Evolutionary conservation across 2,113 vertebrate genomes (phyloP), one percentile per base, ranked within the genome.

Genomic region (Verasper variegatus): DNA sequence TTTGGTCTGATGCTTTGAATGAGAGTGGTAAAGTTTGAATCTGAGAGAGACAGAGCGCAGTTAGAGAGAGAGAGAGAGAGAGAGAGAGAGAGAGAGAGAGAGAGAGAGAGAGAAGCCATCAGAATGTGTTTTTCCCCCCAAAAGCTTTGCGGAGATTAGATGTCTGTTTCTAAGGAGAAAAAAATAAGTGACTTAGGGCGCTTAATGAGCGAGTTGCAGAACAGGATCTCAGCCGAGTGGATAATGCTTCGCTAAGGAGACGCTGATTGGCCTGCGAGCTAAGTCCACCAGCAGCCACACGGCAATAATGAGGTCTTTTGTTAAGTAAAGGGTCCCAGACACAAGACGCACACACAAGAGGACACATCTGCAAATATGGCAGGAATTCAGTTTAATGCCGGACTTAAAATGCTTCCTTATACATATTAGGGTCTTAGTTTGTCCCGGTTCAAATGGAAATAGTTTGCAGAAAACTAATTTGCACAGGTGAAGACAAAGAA

Each of bases 211-310:
- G 20, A 74, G 68, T n/a, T 45, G 69, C 62, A 65, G 83, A 80
- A 18, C 78, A 21, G 42, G 10, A 74, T 86, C 81, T 86, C 70
- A 74, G 68, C 68, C 78, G 2, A 37, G 12, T 26, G 61, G 83
- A 79, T 88, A 88, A 89, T 76, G 67, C 75, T 79, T 42, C n/a
- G 64, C 68, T 86, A 82, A 89, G 82, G 85, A 86, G 88, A 82
- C 40, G 89, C 89, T 73, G 75, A 81, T 85, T 90, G 85, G 85
- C 73, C 80, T 85, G 66, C 9, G 8, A n/a, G 42, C 14, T 86
- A 73, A 89, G 82, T 68, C 89, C 37, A 27, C 35, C 61, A 24
- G 21, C 75, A 67, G 67, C 66, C 27, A 7, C 67, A 49, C 37
- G 2, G 27, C 59, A 64, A 83, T 49, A 88, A 87, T 77, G 58